Evolutionary conservation across 2,888 invertebrate genomes (phyloP), one percentile per base, ranked within the genome.

Genomic region (Drosophila trichaetosa): DNA sequence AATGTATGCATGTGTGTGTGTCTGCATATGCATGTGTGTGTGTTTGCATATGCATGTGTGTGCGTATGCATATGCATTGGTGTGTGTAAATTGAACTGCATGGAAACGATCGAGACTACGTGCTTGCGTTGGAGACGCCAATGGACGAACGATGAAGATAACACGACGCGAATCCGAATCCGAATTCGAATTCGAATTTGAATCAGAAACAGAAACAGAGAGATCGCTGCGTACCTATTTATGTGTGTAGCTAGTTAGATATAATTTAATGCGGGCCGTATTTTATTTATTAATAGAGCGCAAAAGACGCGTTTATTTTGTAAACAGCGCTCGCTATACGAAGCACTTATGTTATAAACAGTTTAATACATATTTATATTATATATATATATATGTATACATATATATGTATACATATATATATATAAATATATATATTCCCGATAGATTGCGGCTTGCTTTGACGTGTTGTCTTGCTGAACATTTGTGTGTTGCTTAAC

Each of bases 381-480:
- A 18, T 46, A 46, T 38, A 16, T 5, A 27, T 36, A 24, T 49
- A 49, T 31, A 16, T 27, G 18, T 13, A 21, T 38, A 16, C n/a
- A n/a, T 5, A 27, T 29, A 24, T 49, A 49, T 29, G 5, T 27
- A 27, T 13, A 57, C 24, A 36, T 38, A 54, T 52, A 42, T 40
- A 13, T 13, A 31, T 48, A 71, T 69, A 68, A 51, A 57, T 71
- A 73, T 69, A 58, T 34, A 69, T 65, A 52, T 42, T 10, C 24
- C 42, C 48, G 31, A 70, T 74, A 34, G 71, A 73, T 78, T 90
- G 90, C 69, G 82, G 90, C 79, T 83, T 79, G 76, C 78, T 87
- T 83, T 67, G 82, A 86, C 87, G 86, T 86, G 87, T 86, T 86
- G 86, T 85, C 89, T 89, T 89, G 87, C 90, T 85, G 89, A 86